These are phyloP conservation scores for Sebastes alutus DNA, from an alignment of 2,797 vertebrate genomes.

Conservation along the genomic window DNA sequence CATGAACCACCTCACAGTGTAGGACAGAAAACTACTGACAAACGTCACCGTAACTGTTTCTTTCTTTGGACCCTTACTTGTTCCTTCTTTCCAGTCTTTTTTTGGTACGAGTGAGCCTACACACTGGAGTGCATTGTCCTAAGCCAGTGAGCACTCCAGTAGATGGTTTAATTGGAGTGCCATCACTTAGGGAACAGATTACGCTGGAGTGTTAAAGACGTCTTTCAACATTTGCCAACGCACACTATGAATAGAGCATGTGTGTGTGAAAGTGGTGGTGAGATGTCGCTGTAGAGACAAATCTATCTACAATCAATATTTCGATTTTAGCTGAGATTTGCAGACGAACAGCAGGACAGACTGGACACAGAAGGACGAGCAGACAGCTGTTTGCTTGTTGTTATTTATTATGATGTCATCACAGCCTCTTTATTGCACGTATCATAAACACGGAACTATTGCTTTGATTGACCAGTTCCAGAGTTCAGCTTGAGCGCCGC, in stretches of 20 bases:
- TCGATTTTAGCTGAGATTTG: conserved; percentile 17
- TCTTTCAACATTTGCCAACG: conserved; percentile 71
- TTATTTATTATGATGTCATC: conserved; percentile 83
- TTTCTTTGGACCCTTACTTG: neutral
- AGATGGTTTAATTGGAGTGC: conserved; percentile 72
- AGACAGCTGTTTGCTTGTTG: conserved; percentile 60
- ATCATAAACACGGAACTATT: conserved; percentile 79
- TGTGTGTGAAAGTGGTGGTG: conserved; percentile 39
- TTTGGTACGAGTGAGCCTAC: conserved; percentile 1
- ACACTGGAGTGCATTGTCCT: conserved; percentile 52
- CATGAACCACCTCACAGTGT: neutral
- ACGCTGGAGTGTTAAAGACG: conserved; percentile 50
- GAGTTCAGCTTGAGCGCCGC: conserved; percentile 44
- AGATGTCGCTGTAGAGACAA: conserved; percentile 30
- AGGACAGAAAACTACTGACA: neutral
- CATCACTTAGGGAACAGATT: conserved; percentile 72
- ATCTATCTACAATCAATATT: conserved; percentile 9
- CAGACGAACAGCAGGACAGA: neutral
- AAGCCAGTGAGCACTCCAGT: conserved; percentile 45
- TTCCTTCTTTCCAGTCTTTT: neutral
- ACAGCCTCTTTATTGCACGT: conserved; percentile 83
- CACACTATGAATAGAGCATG: conserved; percentile 61
- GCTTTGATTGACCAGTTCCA: conserved; percentile 72
- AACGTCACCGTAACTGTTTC: neutral
- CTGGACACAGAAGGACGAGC: conserved; percentile 47